These are phyloP conservation scores for Brachylomia viminalis DNA, from an alignment of 2,888 invertebrate species.

Conservation along the genomic window DNA sequence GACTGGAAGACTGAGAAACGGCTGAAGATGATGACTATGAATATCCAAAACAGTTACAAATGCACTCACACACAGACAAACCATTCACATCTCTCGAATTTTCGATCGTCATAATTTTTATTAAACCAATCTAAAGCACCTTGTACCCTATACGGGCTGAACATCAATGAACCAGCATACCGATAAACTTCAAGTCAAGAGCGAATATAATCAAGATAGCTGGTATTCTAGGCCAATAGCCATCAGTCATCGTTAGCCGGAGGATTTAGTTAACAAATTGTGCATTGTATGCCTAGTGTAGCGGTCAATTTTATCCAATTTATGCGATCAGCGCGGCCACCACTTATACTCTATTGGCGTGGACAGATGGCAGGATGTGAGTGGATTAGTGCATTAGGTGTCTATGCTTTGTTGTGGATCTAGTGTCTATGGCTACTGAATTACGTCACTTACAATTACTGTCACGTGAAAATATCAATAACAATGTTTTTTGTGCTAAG, in stretches of 20 bases:
- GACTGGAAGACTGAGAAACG: too few relatives aligned
- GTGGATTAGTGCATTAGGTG: constrained; percentile 75
- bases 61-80: not conserved
- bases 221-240: constrained; percentile 44
- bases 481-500: not conserved
- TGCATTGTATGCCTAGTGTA: constrained; percentile 64
- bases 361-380: constrained; percentile 80
- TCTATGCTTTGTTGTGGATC: constrained; percentile 44
- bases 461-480: not conserved
- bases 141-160: constrained; percentile 37
- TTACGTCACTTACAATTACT: too few relatives aligned
- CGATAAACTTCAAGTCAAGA: constrained; percentile 35
- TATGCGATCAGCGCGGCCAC: constrained; percentile 73
- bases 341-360: constrained; percentile 81
- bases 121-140: constrained; percentile 28
- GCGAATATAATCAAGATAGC: constrained; percentile 27
- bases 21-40: too few relatives aligned
- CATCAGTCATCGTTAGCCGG: constrained; percentile 81
- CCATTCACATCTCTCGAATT: not conserved
- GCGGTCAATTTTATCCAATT: constrained; percentile 88
- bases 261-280: constrained; percentile 76
- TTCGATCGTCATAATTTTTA: constrained; percentile 38
- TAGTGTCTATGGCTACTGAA: constrained; percentile 26
- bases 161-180: constrained; percentile 38
- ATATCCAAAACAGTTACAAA: not conserved